Evolutionary conservation across 2,797 vertebrate species (phyloP).

Genomic region (Coilia nasus): DNA sequence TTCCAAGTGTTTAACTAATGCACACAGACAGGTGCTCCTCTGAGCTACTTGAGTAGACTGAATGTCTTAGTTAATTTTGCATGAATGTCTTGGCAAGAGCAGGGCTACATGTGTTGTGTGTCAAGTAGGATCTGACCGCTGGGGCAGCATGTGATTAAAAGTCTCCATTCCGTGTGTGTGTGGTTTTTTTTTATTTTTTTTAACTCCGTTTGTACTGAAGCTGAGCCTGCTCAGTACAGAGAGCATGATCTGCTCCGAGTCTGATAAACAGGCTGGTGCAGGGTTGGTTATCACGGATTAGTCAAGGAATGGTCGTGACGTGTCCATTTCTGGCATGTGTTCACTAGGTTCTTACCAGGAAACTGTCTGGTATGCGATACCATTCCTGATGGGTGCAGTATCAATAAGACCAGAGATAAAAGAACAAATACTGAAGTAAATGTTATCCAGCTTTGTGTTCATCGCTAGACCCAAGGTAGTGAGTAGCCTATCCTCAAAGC

Average conservation of each 20-base stretch:
- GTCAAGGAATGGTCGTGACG: too few species aligned
- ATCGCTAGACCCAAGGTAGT: too few species aligned
- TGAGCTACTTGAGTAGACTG: not conserved
- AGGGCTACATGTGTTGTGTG: not conserved
- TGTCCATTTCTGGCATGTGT: too few species aligned
- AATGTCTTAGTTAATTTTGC: not conserved
- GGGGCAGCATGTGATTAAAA: not conserved
- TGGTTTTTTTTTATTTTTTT: not conserved
- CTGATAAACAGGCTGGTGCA: not conserved
- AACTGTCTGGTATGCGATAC: too few species aligned
- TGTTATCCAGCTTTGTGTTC: too few species aligned
- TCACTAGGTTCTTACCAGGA: too few species aligned
- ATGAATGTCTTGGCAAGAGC: not conserved
- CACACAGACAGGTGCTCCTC: not conserved
- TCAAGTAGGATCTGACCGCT: slow-evolving; percentile 4
- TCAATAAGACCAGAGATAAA: too few species aligned
- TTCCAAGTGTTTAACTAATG: not conserved
- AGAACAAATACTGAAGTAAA: too few species aligned
- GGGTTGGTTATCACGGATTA: too few species aligned
- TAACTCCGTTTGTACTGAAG: not conserved
- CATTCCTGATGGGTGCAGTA: too few species aligned
- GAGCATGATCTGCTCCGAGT: not conserved
- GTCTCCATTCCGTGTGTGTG: not conserved
- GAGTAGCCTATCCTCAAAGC: too few species aligned
- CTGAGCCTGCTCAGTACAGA: too few species aligned